These are phyloP conservation scores for Neuroscelio doddi DNA, from an alignment of 2,888 invertebrate genomes.

Conservation along the genomic window DNA sequence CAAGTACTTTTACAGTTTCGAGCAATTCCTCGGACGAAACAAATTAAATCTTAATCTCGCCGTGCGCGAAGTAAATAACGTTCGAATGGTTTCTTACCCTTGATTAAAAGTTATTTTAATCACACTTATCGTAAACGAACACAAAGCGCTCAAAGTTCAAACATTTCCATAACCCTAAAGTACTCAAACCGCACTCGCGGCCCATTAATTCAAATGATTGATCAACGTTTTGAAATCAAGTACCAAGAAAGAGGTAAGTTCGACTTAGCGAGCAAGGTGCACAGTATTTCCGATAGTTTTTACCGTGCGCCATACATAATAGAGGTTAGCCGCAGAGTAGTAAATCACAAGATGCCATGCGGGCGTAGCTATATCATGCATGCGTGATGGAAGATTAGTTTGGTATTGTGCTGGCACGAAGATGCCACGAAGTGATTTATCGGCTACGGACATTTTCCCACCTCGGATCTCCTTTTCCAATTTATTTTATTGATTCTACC, in stretches of 20 bases:
- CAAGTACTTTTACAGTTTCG: no score
- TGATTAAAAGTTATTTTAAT: no score
- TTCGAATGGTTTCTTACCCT: no score
- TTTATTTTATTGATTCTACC: no score
- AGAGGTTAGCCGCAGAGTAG: constrained; percentile 71
- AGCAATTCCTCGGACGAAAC: no score
- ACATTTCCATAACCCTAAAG: no score
- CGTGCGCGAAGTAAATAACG: no score
- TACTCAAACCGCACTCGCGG: not conserved
- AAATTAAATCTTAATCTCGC: no score
- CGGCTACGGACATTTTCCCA: not conserved
- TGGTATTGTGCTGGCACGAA: constrained; percentile 69
- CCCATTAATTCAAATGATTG: no score
- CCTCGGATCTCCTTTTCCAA: not conserved
- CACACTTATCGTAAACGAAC: no score
- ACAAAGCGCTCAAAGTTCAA: no score
- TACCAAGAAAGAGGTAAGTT: not conserved
- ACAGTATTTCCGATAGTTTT: constrained; percentile 67
- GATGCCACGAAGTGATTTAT: constrained; percentile 4
- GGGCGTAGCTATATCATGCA: constrained; percentile 71
- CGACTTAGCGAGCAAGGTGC: constrained; percentile 62
- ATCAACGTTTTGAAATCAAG: no score
- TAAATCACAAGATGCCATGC: constrained; percentile 71
- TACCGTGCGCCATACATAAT: constrained; percentile 69
- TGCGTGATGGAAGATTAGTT: constrained; percentile 71